These are phyloP conservation scores for Xiphophorus maculatus DNA, from an alignment of 2,113 vertebrate genomes.

Conservation along the genomic window DNA sequence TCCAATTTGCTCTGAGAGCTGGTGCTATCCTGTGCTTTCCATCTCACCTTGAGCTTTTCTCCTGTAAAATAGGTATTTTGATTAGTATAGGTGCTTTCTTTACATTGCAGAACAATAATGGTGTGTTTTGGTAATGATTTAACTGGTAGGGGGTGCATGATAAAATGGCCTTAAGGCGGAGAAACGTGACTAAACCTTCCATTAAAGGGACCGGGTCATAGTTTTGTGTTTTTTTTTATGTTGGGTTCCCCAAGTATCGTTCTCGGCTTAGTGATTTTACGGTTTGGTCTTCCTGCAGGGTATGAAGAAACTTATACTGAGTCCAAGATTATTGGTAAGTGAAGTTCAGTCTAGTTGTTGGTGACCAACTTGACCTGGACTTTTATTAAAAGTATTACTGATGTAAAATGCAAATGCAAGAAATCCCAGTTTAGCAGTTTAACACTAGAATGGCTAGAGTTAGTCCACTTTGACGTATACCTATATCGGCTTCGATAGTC, in stretches of 20 bases:
- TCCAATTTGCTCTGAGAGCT: not conserved
- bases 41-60: not conserved
- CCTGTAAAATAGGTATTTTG: not conserved
- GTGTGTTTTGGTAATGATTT: not conserved
- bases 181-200: not conserved
- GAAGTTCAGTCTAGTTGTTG: conserved; percentile 14
- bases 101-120: not conserved
- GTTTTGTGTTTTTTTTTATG: not conserved
- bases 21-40: not conserved
- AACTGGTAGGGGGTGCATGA: conserved; percentile 8
- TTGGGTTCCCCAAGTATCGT: not conserved
- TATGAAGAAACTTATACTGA: conserved; percentile 63
- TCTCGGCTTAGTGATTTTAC: conserved; percentile 26
- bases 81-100: not conserved
- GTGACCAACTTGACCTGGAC: not conserved
- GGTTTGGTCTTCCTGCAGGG: conserved; percentile 54
- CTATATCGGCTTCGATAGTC: too few relatives aligned
- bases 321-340: conserved; percentile 60
- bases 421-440: too few relatives aligned
- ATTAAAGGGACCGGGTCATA: not conserved
- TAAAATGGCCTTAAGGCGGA: conserved; percentile 3
- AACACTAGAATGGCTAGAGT: too few relatives aligned
- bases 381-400: not conserved
- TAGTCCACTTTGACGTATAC: too few relatives aligned
- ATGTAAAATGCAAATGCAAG: not conserved